Conservation (phyloP, 2,113 vertebrate species). For the Archilochus colubris region DNA sequence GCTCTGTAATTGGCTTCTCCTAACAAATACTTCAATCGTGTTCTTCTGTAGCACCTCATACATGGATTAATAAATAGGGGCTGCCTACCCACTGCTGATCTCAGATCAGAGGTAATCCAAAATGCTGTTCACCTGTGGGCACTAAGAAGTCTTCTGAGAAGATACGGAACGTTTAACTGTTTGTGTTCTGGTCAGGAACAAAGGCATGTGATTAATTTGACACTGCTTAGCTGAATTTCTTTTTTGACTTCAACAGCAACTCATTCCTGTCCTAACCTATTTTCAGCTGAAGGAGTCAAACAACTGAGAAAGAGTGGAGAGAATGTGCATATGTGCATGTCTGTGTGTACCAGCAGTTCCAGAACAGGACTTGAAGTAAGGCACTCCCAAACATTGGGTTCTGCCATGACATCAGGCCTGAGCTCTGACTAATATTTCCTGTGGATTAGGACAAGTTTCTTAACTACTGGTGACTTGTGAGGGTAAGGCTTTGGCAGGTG, state of each 20-base stretch:
- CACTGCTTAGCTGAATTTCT: background rate
- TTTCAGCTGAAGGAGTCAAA: background rate
- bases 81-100: background rate
- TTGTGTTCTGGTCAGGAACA: background rate
- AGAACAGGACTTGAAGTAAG: background rate
- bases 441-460: background rate
- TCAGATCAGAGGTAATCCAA: background rate
- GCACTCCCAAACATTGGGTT: background rate
- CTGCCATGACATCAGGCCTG: background rate
- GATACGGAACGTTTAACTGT: background rate
- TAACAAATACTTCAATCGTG: background rate
- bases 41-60: background rate
- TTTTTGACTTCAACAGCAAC: background rate
- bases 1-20: background rate
- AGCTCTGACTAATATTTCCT: background rate
- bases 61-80: background rate
- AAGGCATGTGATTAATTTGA: background rate
- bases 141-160: background rate
- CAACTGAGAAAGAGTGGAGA: background rate
- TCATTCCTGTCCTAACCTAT: background rate
- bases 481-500: background rate
- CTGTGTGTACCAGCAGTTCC: background rate
- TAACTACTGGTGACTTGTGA: background rate
- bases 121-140: background rate
- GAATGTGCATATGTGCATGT: background rate